Percentiles rank a stretch among this genome's conserved stretches.
Conservation (phyloP, 2,888 invertebrate species). For the Drosophila eohydei region DNA sequence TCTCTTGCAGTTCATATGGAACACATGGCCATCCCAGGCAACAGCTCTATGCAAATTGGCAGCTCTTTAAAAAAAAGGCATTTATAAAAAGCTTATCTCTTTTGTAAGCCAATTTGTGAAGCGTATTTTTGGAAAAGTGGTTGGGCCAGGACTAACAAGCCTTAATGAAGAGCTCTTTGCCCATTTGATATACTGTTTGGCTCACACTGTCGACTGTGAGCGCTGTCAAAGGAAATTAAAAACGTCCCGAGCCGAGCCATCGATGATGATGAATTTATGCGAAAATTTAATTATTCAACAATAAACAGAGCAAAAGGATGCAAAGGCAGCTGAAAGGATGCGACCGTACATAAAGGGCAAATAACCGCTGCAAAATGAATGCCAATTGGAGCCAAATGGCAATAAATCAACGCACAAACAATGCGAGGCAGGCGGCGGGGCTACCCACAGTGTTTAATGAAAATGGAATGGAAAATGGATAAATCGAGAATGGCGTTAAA, state of each 20-base stretch:
- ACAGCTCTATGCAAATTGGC: not conserved
- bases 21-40: not conserved
- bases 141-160: conserved; percentile 14
- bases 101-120: conserved; percentile 1
- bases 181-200: conserved; percentile 20
- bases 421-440: conserved; percentile 16
- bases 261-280: conserved; percentile 75
- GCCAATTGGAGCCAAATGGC: conserved; percentile 70
- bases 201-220: conserved; percentile 12
- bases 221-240: conserved; percentile 72
- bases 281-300: conserved; percentile 76
- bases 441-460: conserved; percentile 63
- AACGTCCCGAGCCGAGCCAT: conserved; percentile 47
- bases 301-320: conserved; percentile 58
- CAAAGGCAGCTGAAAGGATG: conserved; percentile 7
- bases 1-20: not conserved
- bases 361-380: conserved; percentile 74
- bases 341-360: conserved; percentile 34
- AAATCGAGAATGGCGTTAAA: conserved; percentile 66
- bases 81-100: conserved; percentile 13
- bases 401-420: conserved; percentile 73
- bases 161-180: conserved; percentile 32
- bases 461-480: conserved; percentile 64
- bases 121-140: conserved; percentile 1
- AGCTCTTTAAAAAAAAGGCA: conserved; percentile 4